Conservation (phyloP, 1,140 invertebrate species). For the Drosophila takahashii region DNA sequence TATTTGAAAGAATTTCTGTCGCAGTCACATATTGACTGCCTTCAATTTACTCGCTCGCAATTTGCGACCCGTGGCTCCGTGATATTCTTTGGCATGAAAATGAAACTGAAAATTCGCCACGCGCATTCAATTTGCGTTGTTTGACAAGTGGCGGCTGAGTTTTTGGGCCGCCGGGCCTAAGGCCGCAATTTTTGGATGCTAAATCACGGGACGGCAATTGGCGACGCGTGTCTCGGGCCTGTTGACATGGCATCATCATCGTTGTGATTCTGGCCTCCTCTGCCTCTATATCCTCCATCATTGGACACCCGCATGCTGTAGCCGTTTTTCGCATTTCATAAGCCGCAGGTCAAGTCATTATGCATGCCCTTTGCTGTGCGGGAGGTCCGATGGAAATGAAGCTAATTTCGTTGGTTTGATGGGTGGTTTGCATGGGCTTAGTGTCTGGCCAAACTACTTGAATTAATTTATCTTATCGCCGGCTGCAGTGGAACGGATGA, state of each 20-base stretch:
- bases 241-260: conserved; percentile 73
- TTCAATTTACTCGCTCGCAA: conserved; percentile 7
- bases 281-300: conserved; percentile 18
- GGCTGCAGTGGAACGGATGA: conserved; percentile 47
- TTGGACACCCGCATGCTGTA: conserved; percentile 27
- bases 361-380: conserved; percentile 64
- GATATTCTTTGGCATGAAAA: conserved; percentile 18
- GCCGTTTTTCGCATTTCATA: conserved; percentile 68
- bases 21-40: not conserved
- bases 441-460: conserved; percentile 47
- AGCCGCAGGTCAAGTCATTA: conserved; percentile 73
- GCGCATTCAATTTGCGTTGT: conserved; percentile 40
- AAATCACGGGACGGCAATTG: conserved; percentile 69
- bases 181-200: conserved; percentile 40
- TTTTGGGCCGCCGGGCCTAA: conserved; percentile 12
- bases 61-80: conserved; percentile 16
- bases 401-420: conserved; percentile 55
- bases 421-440: conserved; percentile 31
- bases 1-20: not conserved
- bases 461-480: conserved; percentile 80
- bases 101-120: conserved; percentile 32
- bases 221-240: conserved; percentile 69
- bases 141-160: conserved; percentile 31
- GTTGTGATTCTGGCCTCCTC: conserved; percentile 12
- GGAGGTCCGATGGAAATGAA: conserved; percentile 52